Percentiles rank a stretch among this genome's conserved stretches.
These are phyloP conservation scores for Coelinius sp. DNA, from an alignment of 2,888 invertebrate genomes.

Conservation along the genomic window DNA sequence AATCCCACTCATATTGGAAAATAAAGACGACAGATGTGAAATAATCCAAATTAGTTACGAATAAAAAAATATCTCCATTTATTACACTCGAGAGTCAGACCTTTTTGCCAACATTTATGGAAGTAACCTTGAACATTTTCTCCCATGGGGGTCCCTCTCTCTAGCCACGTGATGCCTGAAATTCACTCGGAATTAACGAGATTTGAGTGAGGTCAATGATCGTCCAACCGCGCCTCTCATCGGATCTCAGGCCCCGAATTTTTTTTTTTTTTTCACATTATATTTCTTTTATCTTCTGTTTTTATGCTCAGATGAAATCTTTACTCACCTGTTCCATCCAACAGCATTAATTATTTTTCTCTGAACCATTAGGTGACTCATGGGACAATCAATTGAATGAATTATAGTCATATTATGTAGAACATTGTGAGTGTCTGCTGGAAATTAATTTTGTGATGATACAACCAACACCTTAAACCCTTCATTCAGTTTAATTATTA, in stretches of 20 bases:
- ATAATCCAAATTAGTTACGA: not conserved
- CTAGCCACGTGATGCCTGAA: conserved; percentile 29
- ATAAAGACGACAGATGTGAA: conserved; percentile 26
- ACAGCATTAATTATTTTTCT: not conserved
- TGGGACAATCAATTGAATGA: too few relatives aligned
- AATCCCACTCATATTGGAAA: not conserved
- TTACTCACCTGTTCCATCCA: conserved; percentile 14
- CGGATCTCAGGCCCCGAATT: conserved; percentile 26
- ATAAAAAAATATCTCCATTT: not conserved
- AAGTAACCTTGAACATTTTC: conserved; percentile 16
- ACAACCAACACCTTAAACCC: too few relatives aligned
- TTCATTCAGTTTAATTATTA: too few relatives aligned
- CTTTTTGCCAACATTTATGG: not conserved
- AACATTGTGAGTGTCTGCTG: too few relatives aligned
- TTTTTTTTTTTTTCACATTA: conserved; percentile 18
- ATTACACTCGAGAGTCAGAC: not conserved
- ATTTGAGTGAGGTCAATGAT: conserved; percentile 43
- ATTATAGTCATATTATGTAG: too few relatives aligned
- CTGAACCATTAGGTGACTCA: conserved; percentile 5
- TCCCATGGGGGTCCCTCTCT: not conserved
- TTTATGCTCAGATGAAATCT: conserved; percentile 6
- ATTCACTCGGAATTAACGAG: conserved; percentile 29
- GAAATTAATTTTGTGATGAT: too few relatives aligned
- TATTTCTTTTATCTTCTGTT: conserved; percentile 17
- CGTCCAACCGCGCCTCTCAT: conserved; percentile 42